Conservation (phyloP, 2,113 vertebrate species). For the Petrocephalus zakoni region DNA sequence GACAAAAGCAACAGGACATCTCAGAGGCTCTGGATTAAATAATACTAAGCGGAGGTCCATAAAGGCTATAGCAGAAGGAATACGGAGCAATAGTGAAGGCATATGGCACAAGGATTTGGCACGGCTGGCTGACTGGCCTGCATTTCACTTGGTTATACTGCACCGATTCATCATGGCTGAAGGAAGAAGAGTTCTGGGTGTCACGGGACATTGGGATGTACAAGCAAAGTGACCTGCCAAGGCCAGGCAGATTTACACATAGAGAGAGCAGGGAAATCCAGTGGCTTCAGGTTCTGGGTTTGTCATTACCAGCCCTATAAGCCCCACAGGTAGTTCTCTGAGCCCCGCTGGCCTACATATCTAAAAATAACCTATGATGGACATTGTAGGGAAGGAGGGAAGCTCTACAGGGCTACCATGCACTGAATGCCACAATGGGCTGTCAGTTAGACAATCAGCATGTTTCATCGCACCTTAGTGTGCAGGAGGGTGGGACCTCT, state of each 20-base stretch:
- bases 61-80: background rate
- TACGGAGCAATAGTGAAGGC: background rate
- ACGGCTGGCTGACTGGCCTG: background rate
- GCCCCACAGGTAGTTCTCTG: background rate
- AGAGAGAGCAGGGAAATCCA: background rate
- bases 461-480: background rate
- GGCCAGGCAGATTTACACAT: constrained; percentile 13
- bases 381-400: background rate
- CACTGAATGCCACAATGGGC: background rate
- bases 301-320: constrained; percentile 11
- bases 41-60: background rate
- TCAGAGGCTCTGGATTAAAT: background rate
- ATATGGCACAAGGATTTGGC: constrained; percentile 21
- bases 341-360: background rate
- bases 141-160: background rate
- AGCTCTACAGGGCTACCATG: background rate
- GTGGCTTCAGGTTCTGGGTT: background rate
- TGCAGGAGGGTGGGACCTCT: background rate
- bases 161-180: background rate
- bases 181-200: background rate
- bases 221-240: constrained; percentile 13
- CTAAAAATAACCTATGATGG: background rate
- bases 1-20: background rate
- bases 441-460: background rate
- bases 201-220: background rate